These are phyloP conservation scores for Coracias cyanogaster DNA, from an alignment of 2,797 vertebrate species.

Conservation along the genomic window DNA sequence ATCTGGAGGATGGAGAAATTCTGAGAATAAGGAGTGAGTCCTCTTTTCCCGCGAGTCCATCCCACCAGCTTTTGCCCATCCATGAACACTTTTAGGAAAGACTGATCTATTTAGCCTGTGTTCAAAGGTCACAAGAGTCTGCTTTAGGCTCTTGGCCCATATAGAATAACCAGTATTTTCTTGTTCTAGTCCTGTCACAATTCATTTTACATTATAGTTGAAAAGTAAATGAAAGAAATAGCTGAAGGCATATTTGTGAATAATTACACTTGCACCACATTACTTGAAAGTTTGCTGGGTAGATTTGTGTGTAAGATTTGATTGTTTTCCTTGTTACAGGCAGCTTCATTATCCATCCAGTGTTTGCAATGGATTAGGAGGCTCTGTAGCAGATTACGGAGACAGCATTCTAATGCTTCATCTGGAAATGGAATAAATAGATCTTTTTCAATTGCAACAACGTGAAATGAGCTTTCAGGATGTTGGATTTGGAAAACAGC, in stretches of 20 bases:
- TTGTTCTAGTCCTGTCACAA: conserved; percentile 24
- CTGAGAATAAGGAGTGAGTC: background rate
- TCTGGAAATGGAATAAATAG: conserved; percentile 39
- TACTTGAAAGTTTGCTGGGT: conserved; percentile 25
- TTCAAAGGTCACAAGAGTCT: background rate
- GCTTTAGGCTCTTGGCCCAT: background rate
- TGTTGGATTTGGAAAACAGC: background rate
- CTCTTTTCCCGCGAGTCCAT: background rate
- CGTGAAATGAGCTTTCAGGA: background rate
- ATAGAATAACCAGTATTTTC: background rate
- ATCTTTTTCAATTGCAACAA: background rate
- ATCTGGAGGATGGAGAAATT: background rate
- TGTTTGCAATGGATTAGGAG: conserved; percentile 35
- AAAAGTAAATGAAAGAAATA: conserved; percentile 68
- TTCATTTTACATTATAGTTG: conserved; percentile 36
- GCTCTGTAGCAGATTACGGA: background rate
- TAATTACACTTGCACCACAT: conserved; percentile 60
- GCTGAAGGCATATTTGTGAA: conserved; percentile 55
- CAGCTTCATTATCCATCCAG: conserved; percentile 36
- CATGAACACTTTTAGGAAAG: background rate
- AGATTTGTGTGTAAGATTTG: conserved; percentile 12
- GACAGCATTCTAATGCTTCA: conserved; percentile 34
- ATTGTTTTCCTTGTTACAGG: conserved; percentile 25
- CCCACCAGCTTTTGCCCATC: background rate
- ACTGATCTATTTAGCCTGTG: background rate